These are phyloP conservation scores for Pseudopipra pipra DNA, from an alignment of 2,113 vertebrate species.

Conservation along the genomic window DNA sequence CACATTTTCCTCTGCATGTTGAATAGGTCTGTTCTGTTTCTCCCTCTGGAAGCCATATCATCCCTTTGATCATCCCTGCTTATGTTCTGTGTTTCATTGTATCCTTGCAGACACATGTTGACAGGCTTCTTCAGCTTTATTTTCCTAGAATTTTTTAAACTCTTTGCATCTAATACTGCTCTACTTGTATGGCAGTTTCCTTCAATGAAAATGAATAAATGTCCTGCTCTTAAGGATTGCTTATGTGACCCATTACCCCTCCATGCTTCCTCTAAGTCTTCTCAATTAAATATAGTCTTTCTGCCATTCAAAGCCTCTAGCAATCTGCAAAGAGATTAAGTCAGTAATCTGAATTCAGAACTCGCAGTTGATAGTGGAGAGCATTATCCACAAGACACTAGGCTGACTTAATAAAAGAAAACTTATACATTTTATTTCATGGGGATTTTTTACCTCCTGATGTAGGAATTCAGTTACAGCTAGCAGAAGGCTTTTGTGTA, in stretches of 20 bases:
- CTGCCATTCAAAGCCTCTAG: background rate
- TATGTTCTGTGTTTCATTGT: background rate
- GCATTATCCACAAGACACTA: background rate
- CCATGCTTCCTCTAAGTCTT: background rate
- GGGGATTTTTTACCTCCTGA: background rate
- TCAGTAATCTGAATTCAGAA: slow-evolving; percentile 19
- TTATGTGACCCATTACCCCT: background rate
- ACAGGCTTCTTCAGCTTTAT: background rate
- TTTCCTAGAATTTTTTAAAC: background rate
- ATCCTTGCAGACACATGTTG: background rate
- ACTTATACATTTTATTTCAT: background rate
- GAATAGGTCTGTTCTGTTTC: background rate
- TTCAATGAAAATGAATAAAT: background rate
- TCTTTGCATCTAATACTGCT: background rate
- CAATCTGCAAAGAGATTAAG: background rate
- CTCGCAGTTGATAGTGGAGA: background rate
- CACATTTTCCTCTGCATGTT: background rate
- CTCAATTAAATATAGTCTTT: background rate
- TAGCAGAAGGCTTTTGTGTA: background rate
- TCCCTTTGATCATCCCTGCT: background rate
- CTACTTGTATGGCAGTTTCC: background rate
- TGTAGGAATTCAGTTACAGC: background rate
- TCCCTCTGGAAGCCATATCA: background rate
- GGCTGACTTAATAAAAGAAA: background rate
- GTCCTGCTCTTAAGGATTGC: background rate